These are phyloP conservation scores for Cairina moschata DNA, from an alignment of 2,113 vertebrate species.

Conservation along the genomic window DNA sequence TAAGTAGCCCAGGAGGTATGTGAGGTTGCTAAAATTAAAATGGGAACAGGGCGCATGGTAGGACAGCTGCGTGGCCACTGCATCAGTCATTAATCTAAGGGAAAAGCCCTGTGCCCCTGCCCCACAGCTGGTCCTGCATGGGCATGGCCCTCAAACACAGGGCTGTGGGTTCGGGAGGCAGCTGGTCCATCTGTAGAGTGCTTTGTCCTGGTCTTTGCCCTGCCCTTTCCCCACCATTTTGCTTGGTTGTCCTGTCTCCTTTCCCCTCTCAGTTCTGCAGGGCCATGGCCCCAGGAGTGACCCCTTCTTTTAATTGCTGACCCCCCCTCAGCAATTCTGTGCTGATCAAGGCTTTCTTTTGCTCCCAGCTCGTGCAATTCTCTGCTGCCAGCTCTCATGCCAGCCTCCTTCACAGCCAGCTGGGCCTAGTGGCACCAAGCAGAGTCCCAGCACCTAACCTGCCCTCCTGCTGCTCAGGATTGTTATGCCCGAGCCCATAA, in stretches of 20 bases:
- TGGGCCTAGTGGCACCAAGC: not conserved
- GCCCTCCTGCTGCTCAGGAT: not conserved
- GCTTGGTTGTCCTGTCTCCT: not conserved
- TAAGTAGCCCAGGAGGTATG: slow-evolving; percentile 5
- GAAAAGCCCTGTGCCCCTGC: not conserved
- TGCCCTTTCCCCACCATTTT: not conserved
- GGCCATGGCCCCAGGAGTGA: not conserved
- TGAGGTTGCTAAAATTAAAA: slow-evolving; percentile 58
- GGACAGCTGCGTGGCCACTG: slow-evolving; percentile 54
- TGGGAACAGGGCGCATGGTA: not conserved
- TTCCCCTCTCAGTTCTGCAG: not conserved
- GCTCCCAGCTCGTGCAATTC: not conserved
- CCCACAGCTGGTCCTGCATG: not conserved
- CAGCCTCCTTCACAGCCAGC: not conserved
- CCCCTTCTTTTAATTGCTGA: not conserved
- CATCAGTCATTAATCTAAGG: not conserved
- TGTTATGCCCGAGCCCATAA: not conserved
- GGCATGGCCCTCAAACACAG: not conserved
- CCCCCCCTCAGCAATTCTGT: not conserved
- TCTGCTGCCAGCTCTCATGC: not conserved
- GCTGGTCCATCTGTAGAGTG: not conserved
- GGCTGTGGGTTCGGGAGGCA: accelerated
- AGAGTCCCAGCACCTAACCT: not conserved
- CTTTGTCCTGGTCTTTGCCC: not conserved
- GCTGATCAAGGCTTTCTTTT: not conserved